Evolutionary conservation across 2,113 vertebrate species (phyloP).

Genomic region (Epinephelus fuscoguttatus): DNA sequence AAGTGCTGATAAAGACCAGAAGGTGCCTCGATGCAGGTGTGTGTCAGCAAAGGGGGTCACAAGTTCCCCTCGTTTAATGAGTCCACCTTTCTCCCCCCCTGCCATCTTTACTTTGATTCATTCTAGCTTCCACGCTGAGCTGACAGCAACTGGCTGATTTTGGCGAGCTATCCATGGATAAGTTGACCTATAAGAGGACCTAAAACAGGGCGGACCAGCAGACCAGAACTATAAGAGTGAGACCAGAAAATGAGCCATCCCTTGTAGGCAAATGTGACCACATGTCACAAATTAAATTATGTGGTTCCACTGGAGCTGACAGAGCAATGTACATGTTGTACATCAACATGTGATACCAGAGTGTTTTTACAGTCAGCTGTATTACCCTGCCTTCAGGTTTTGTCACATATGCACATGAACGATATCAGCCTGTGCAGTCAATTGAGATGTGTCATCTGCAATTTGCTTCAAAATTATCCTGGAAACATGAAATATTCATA

Average conservation of each 20-base stretch:
- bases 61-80: slow-evolving; percentile 28
- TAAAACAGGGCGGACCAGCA: not conserved
- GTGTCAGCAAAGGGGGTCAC: slow-evolving; percentile 22
- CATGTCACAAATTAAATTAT: not conserved
- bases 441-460: not conserved
- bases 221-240: not conserved
- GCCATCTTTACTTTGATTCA: slow-evolving; percentile 49
- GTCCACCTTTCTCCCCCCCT: slow-evolving; percentile 8
- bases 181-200: slow-evolving; percentile 6
- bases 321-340: slow-evolving; percentile 7
- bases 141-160: slow-evolving; percentile 12
- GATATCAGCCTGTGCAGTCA: not conserved
- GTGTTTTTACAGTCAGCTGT: not conserved
- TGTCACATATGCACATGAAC: not conserved
- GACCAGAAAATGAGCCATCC: slow-evolving; percentile 6
- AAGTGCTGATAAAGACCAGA: slow-evolving; percentile 35
- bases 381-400: not conserved
- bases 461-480: not conserved
- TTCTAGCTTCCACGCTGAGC: not conserved
- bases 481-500: not conserved
- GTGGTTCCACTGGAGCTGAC: not conserved
- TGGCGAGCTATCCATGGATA: not conserved
- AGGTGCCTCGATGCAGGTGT: slow-evolving; percentile 9
- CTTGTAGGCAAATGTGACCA: slow-evolving; percentile 13
- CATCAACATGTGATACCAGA: not conserved